phyloP scores from a whole-genome alignment of 2,113 vertebrate species.

The Gobiocypris rarus region DNA sequence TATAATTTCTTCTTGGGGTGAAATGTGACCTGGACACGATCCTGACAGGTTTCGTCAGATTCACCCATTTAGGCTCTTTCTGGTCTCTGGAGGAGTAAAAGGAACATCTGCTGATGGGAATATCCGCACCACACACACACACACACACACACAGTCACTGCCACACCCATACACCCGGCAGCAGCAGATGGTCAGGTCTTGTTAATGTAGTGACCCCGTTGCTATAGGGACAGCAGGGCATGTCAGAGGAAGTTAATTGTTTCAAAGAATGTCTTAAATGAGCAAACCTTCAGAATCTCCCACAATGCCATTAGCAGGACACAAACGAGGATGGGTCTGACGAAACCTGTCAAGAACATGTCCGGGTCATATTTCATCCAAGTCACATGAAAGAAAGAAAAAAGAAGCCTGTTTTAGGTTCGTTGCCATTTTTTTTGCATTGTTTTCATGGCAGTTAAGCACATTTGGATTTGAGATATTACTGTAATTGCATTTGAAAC shows the following conservation, averaged over 20 bases:
- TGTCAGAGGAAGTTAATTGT: slow-evolving; percentile 50
- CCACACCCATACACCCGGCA: slow-evolving; percentile 43
- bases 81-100: neutral
- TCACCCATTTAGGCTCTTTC: neutral
- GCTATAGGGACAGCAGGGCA: slow-evolving; percentile 55
- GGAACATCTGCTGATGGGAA: slow-evolving; percentile 52
- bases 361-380: neutral
- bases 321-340: neutral
- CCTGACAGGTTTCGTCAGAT: neutral
- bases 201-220: slow-evolving; percentile 54
- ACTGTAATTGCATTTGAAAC: neutral
- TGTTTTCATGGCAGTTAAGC: neutral
- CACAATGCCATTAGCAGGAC: neutral
- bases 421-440: neutral
- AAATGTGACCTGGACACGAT: neutral
- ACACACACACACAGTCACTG: slow-evolving; percentile 18
- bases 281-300: neutral
- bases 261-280: slow-evolving; percentile 47
- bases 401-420: neutral
- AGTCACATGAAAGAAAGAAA: neutral
- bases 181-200: slow-evolving; percentile 58
- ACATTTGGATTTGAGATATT: neutral
- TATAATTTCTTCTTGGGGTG: neutral
- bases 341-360: neutral
- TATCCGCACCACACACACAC: slow-evolving; percentile 26